Evolutionary conservation across 1,140 invertebrate genomes (phyloP).

Genomic region (Cylas formicarius): DNA sequence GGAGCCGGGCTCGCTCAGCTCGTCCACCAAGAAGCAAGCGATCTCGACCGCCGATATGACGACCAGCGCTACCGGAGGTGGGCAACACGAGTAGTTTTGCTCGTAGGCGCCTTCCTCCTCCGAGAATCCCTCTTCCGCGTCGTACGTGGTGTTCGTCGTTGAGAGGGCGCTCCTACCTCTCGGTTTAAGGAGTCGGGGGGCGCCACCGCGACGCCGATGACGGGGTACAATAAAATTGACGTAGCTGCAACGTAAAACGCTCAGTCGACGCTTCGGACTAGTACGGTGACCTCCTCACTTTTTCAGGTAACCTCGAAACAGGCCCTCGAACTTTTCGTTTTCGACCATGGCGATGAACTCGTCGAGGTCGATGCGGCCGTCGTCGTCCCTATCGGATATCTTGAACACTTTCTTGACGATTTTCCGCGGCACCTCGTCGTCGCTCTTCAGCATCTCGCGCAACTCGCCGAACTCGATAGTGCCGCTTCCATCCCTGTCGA

Average conservation of each 20-base stretch:
- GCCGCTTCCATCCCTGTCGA: conserved; percentile 15
- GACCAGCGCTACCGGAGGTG: conserved; percentile 78
- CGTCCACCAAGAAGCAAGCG: conserved; percentile 48
- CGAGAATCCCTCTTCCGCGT: background rate
- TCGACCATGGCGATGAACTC: conserved; percentile 74
- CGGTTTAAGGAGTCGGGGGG: conserved; percentile 45
- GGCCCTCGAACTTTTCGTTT: conserved; percentile 51
- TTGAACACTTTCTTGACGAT: conserved; percentile 14
- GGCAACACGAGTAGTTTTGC: conserved; percentile 75
- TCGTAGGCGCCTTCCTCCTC: conserved; percentile 65
- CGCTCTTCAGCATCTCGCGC: conserved; percentile 7
- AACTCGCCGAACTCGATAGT: conserved; percentile 19
- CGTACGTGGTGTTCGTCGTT: background rate
- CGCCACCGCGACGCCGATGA: conserved; percentile 31
- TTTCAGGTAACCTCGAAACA: conserved; percentile 38
- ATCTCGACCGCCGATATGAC: conserved; percentile 64
- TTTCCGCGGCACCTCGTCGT: conserved; percentile 13
- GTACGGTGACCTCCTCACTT: too few species aligned
- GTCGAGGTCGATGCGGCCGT: conserved; percentile 63
- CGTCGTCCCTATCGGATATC: conserved; percentile 55
- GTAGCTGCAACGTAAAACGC: conserved; percentile 28
- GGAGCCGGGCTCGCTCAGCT: conserved; percentile 18
- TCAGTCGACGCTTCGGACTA: background rate
- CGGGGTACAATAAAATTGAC: conserved; percentile 29
- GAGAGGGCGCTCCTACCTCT: background rate